phyloP scores from a whole-genome alignment of 2,113 vertebrate species.

The Calypte anna region DNA sequence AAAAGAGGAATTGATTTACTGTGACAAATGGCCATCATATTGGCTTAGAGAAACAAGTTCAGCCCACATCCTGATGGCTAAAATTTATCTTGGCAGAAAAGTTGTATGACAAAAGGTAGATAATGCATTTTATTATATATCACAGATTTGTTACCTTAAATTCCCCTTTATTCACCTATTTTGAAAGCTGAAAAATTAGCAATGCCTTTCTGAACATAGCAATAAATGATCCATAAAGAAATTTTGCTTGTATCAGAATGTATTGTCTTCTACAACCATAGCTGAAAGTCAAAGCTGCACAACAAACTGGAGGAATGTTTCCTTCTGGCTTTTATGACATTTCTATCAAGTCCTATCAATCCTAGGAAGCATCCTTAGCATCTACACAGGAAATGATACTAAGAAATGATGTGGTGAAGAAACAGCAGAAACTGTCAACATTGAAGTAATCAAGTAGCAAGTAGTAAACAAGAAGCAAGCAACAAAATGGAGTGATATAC shows the following conservation, averaged over 20 bases:
- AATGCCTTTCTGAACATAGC: neutral
- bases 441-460: neutral
- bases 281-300: neutral
- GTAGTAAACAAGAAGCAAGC: neutral
- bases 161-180: neutral
- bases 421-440: neutral
- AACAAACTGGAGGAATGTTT: neutral
- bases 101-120: neutral
- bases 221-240: constrained; percentile 13
- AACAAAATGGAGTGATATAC: neutral
- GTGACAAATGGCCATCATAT: neutral
- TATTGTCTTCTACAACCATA: neutral
- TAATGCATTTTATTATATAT: neutral
- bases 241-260: neutral
- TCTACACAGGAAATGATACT: neutral
- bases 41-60: neutral
- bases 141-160: neutral
- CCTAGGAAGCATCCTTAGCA: neutral
- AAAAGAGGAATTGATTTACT: neutral
- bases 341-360: neutral
- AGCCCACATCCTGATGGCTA: neutral
- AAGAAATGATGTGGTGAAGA: neutral
- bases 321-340: neutral
- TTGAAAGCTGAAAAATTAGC: constrained; percentile 1
- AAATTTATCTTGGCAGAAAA: neutral